Conservation (phyloP, 2,888 invertebrate genomes). For the Plebejus anna region DNA sequence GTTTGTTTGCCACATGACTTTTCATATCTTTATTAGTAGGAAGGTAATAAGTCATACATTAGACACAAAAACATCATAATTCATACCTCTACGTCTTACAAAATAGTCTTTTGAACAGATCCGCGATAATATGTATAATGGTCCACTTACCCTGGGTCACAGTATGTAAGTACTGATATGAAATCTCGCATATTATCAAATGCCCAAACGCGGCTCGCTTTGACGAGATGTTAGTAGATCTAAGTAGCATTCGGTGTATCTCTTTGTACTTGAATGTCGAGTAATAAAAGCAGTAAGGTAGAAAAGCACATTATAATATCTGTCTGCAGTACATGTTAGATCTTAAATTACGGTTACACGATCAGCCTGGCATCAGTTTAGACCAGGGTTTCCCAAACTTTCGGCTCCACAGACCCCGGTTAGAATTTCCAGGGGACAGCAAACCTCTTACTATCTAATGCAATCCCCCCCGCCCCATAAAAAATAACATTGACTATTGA, state of each 20-base stretch:
- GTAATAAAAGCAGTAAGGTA: neutral
- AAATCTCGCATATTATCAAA: slow-evolving; percentile 1
- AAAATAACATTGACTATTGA: too few relatives aligned
- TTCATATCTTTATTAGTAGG: too few relatives aligned
- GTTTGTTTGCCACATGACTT: too few relatives aligned
- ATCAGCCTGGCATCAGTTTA: too few relatives aligned
- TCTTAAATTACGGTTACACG: too few relatives aligned
- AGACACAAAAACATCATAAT: neutral
- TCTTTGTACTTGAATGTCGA: neutral
- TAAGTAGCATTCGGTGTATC: neutral
- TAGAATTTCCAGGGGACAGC: too few relatives aligned
- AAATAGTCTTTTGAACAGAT: neutral
- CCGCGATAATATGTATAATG: neutral
- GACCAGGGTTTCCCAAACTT: too few relatives aligned
- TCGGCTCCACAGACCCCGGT: too few relatives aligned
- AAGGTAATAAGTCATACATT: neutral
- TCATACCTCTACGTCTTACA: neutral
- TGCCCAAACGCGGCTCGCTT: neutral
- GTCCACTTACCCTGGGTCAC: neutral
- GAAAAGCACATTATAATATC: neutral
- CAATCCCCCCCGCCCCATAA: too few relatives aligned
- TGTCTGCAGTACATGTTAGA: too few relatives aligned
- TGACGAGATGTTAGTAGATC: neutral
- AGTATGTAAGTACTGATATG: neutral
- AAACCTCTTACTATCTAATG: too few relatives aligned